Evolutionary conservation across 1,140 invertebrate genomes (phyloP).

Genomic region (Papilio xuthus): DNA sequence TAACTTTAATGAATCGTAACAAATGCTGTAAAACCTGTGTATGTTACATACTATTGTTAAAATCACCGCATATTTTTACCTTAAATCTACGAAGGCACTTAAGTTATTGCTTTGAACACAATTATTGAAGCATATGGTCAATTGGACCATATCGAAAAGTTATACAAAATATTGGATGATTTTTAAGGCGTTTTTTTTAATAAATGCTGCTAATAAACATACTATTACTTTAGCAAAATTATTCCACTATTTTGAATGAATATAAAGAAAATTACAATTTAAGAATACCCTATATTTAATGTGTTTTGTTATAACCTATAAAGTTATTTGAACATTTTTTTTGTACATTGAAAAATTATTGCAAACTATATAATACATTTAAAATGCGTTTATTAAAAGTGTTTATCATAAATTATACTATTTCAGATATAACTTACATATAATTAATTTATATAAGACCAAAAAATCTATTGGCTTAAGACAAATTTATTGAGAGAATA

Average conservation of each 20-base stretch:
- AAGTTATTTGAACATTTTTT: slow-evolving; percentile 2
- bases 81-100: slow-evolving; percentile 25
- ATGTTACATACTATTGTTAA: slow-evolving; percentile 22
- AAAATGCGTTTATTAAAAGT: neutral
- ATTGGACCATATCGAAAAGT: neutral
- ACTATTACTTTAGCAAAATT: too few relatives aligned
- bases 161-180: neutral
- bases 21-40: slow-evolving; percentile 28
- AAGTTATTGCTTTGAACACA: slow-evolving; percentile 25
- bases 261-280: neutral
- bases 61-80: neutral
- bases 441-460: neutral
- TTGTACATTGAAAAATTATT: neutral
- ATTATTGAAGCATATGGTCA: neutral
- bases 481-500: too few relatives aligned
- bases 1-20: slow-evolving; percentile 26
- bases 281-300: neutral
- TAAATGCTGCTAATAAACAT: too few relatives aligned
- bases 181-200: neutral
- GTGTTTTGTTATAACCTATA: neutral
- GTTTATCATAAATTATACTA: neutral
- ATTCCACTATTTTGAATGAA: neutral
- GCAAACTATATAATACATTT: neutral
- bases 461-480: neutral
- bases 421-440: neutral